Conservation (phyloP, 2,888 invertebrate species). For the Orchesella flavescens region DNA sequence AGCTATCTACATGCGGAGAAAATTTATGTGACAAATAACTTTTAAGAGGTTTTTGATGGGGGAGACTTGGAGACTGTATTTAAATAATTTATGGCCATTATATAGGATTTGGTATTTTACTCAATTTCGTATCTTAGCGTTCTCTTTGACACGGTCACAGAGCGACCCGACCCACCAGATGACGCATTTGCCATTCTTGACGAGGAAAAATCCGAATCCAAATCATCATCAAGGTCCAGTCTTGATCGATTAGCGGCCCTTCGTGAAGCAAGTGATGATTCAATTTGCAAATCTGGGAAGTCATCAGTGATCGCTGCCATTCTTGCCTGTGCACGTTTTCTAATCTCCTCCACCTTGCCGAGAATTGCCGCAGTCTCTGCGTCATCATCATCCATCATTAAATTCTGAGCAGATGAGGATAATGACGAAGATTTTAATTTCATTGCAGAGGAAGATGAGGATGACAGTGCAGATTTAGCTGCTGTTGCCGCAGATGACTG, state of each 20-base stretch:
- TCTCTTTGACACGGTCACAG: slow-evolving; percentile 65
- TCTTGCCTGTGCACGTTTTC: slow-evolving; percentile 68
- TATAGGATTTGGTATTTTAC: slow-evolving; percentile 45
- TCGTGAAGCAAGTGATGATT: slow-evolving; percentile 51
- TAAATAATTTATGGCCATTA: no score
- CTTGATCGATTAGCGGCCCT: slow-evolving; percentile 32
- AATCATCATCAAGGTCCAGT: slow-evolving; percentile 32
- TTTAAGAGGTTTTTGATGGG: no score
- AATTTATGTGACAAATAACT: no score
- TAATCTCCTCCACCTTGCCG: slow-evolving; percentile 66
- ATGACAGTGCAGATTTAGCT: slow-evolving; percentile 2
- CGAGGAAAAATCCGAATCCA: slow-evolving; percentile 33
- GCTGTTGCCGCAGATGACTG: neutral
- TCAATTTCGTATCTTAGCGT: slow-evolving; percentile 64
- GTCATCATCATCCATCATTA: slow-evolving; percentile 50
- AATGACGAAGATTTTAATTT: slow-evolving; percentile 4
- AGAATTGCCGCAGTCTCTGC: slow-evolving; percentile 56
- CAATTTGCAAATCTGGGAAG: slow-evolving; percentile 61
- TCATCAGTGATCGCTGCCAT: slow-evolving; percentile 67
- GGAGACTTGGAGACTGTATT: no score
- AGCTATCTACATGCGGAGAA: no score
- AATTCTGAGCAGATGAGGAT: slow-evolving; percentile 26
- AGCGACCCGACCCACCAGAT: slow-evolving; percentile 4
- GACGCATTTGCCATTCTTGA: slow-evolving; percentile 27
- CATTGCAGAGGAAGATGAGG: neutral